Evolutionary conservation across 2,797 vertebrate species (phyloP), one percentile per base, ranked within the genome.

Genomic region (Podarcis lilfordi): DNA sequence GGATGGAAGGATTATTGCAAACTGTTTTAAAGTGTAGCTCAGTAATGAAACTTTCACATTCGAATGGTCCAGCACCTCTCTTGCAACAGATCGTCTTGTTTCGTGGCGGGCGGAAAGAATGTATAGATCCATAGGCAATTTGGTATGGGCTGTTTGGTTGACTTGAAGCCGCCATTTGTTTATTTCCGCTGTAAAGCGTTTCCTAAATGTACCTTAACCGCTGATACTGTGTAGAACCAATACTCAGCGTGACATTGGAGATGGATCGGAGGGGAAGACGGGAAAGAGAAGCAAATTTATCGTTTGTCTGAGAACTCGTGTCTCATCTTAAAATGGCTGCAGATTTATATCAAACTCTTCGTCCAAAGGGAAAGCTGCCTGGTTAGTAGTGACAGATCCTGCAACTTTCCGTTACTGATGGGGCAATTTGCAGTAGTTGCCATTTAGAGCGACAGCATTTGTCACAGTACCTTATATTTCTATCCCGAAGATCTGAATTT

Each of bases 81-180:
- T 96, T 93, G 72, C 87, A 91, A 59, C 92, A 94, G 93, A 95
- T 96, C 95, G 90, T 91, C 91, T 55, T 91, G 72, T 92, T 94
- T 92, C 87, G 74, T 25, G 88, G 55, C 25, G 5, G 84, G 88
- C 82, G 64, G 92, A 69, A 10, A 27, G 68, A 27, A 29, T 50
- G 88, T 90, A 94, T 85, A 89, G 76, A 66, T 87, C 78, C 86
- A 4, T 88, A 71, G 86, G 89, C 90, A 89, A 91, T 93, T 90
- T 72, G 40, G 61, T 68, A 25, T 88, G 69, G 40, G 88, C 80
- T 95, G 89, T 95, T 88, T 94, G 94, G 89, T 66, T 87, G 25
- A 29, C 15, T 72, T 71, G 11, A 69, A 35, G 66, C n/a, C 71
- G 8, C 32, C 29, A 5, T 78, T 27, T 80, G 13, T 69, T 37